Evolutionary conservation across 2,797 vertebrate genomes (phyloP).

Genomic region (Chaetodon trifasciatus): DNA sequence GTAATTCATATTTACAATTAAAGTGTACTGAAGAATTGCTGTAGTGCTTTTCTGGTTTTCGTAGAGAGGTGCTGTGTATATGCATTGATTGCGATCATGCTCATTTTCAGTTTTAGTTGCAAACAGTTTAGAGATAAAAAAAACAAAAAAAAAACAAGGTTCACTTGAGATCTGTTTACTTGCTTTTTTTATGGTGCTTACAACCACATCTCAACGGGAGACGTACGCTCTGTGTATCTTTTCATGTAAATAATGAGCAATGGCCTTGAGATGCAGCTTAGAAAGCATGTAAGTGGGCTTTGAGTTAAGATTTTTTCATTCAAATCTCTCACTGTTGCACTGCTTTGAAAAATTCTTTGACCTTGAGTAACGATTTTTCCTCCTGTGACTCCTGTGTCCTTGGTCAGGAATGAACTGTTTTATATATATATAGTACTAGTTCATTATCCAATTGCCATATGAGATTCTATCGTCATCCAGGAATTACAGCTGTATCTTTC

Average conservation of each 20-base stretch:
- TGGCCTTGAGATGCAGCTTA: not conserved
- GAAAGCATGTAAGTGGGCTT: not conserved
- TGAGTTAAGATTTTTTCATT: not conserved
- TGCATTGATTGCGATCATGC: too few species aligned
- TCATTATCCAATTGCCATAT: not conserved
- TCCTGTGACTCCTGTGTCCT: too few species aligned
- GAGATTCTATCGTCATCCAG: not conserved
- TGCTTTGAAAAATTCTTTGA: too few species aligned
- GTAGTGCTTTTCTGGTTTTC: too few species aligned
- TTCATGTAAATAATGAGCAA: too few species aligned
- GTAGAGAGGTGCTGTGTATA: too few species aligned
- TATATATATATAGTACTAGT: too few species aligned
- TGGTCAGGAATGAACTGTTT: too few species aligned
- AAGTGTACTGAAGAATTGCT: not conserved
- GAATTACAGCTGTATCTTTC: not conserved
- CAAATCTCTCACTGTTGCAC: not conserved
- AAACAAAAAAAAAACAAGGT: not conserved
- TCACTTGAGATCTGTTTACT: not conserved
- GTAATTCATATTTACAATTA: too few species aligned
- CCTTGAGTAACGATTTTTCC: too few species aligned
- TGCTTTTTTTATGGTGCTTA: not conserved
- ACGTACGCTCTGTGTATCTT: too few species aligned
- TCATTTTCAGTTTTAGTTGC: not conserved
- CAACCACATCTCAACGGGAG: not conserved
- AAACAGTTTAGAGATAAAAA: not conserved